Percentiles rank a stretch among this genome's conserved stretches.
These are phyloP conservation scores for Dryococelus australis DNA, from an alignment of 2,888 invertebrate species.

Conservation along the genomic window DNA sequence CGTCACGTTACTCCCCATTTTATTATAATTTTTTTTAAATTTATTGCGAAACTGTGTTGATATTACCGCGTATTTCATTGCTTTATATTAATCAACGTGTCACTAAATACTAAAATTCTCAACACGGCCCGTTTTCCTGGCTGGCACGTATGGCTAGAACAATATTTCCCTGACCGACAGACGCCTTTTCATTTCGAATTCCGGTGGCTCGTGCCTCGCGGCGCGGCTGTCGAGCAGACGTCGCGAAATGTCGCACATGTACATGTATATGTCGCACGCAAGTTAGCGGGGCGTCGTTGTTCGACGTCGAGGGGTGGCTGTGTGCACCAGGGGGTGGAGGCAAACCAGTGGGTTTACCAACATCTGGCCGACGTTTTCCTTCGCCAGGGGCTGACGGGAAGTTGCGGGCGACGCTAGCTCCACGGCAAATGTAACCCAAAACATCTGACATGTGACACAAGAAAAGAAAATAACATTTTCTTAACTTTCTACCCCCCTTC, in stretches of 20 bases:
- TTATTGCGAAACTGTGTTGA: too few species aligned
- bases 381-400: background rate
- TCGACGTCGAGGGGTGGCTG: background rate
- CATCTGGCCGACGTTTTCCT: background rate
- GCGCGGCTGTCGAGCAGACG: background rate
- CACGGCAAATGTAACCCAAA: background rate
- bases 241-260: too few species aligned
- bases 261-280: background rate
- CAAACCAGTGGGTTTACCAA: background rate
- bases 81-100: too few species aligned
- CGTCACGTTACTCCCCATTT: too few species aligned
- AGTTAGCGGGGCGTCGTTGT: background rate
- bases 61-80: too few species aligned
- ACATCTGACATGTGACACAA: background rate
- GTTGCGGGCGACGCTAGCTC: background rate
- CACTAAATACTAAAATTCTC: too few species aligned
- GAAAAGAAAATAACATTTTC: conserved; percentile 16
- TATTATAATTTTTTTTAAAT: too few species aligned
- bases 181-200: too few species aligned
- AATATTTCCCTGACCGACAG: too few species aligned
- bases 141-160: too few species aligned
- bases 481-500: background rate
- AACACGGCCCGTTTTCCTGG: too few species aligned
- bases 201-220: background rate
- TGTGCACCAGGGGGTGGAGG: background rate